Evolutionary conservation across 2,113 vertebrate species (phyloP).

Genomic region (Cardinalis cardinalis): DNA sequence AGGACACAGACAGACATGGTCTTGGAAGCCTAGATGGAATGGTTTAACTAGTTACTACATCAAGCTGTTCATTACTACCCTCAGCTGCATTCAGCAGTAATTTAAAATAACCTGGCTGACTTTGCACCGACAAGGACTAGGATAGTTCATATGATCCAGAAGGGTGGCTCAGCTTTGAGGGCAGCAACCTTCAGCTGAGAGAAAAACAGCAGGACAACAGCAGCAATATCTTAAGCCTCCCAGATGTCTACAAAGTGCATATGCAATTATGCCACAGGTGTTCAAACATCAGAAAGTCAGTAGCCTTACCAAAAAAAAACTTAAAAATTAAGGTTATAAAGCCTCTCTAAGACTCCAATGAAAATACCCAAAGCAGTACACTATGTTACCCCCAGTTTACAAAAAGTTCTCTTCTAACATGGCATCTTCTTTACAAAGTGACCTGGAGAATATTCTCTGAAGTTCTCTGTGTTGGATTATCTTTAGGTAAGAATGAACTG

Average conservation of each 20-base stretch:
- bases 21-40: conserved; percentile 15
- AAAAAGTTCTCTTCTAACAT: background rate
- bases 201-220: background rate
- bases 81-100: background rate
- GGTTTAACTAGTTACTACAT: conserved; percentile 22
- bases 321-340: background rate
- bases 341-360: background rate
- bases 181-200: background rate
- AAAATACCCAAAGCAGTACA: background rate
- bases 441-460: background rate
- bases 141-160: background rate
- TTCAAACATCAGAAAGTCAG: background rate
- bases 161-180: background rate
- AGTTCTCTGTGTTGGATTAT: background rate
- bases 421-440: background rate
- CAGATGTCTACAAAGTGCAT: background rate
- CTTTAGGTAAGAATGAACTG: background rate
- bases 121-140: background rate
- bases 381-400: background rate
- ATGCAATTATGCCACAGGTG: background rate
- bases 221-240: background rate
- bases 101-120: conserved; percentile 18
- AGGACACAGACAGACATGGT: conserved; percentile 42
- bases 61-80: conserved; percentile 19
- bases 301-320: background rate